Evolutionary conservation across 1,140 invertebrate genomes (phyloP), one percentile per base, ranked within the genome.

Genomic region (Bombus breviceps): DNA sequence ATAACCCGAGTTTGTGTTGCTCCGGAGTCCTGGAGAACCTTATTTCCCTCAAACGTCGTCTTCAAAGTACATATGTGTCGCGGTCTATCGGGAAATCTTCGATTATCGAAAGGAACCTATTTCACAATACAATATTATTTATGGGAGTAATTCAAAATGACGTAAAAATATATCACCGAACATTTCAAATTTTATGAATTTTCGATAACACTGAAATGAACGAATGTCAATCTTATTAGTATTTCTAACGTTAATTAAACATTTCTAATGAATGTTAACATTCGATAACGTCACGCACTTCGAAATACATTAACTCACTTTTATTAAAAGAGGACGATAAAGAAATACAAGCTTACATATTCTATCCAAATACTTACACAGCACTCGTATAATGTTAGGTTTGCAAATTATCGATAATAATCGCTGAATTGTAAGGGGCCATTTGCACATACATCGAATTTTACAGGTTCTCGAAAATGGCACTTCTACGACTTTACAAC

Each of bases 21-120:
- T 71, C 13, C 41, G 32, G 34, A 83, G 28, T 83, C 28, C 15
- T 28, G 25, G 28, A 25, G 22, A 18, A 59, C 39, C 32, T 15
- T 39, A 39, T 79, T 62, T 62, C 32, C 25, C 37, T n/a, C 53
- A 22, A 69, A 62, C 69, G 64, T 77, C 68, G 34, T 78, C 59
- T 81, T 86, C 41, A 18, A 66, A 53, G 18, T 53, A 53, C 47
- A 41, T 39, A 15, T 28, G 25, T 9, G 18, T 68, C 25, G 34
- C 22, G 66, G 76, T 66, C 79, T 83, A 73, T 43, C 69, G 87
- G 83, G 83, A 89, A 86, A 89, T 86, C 87, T 81, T 88, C 78
- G 37, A 85, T 39, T 89, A 88, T 74, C 75, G 43, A 41, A n/a
- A 68, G 62, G 78, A 64, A 53, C 47, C 34, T 78, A 53, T 77